Evolutionary conservation across 2,113 vertebrate species (phyloP).

Genomic region (Garra rufa): DNA sequence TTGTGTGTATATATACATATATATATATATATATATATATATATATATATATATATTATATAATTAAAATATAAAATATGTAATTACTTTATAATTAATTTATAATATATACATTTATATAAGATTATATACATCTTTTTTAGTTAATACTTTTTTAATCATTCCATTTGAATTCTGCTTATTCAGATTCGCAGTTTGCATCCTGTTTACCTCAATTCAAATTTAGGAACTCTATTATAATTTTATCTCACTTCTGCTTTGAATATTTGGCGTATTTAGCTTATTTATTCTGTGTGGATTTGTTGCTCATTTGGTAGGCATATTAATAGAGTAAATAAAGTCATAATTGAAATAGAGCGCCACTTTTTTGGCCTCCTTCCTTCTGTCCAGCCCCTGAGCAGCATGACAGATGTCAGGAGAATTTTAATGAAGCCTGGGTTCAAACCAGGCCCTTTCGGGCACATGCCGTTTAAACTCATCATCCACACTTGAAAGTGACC

Average conservation of each 20-base stretch:
- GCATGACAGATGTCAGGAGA: conserved; percentile 24
- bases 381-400: conserved; percentile 26
- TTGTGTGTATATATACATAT: no score
- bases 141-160: no score
- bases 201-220: not conserved
- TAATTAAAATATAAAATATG: no score
- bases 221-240: not conserved
- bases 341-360: conserved; percentile 57
- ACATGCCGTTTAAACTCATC: conserved; percentile 5
- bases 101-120: no score
- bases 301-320: not conserved
- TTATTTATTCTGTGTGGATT: not conserved
- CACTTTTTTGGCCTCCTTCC: conserved; percentile 66
- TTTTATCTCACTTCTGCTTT: not conserved
- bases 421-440: conserved; percentile 17
- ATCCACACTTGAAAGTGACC: conserved; percentile 28
- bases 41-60: no score
- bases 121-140: no score
- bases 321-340: conserved; percentile 15
- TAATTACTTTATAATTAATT: no score
- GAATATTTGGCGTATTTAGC: not conserved
- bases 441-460: not conserved
- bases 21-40: no score
- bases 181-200: not conserved
- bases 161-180: no score